Percentiles rank a stretch among this genome's conserved stretches.
Evolutionary conservation across 2,113 vertebrate genomes (phyloP).

Genomic region (Upupa epops): DNA sequence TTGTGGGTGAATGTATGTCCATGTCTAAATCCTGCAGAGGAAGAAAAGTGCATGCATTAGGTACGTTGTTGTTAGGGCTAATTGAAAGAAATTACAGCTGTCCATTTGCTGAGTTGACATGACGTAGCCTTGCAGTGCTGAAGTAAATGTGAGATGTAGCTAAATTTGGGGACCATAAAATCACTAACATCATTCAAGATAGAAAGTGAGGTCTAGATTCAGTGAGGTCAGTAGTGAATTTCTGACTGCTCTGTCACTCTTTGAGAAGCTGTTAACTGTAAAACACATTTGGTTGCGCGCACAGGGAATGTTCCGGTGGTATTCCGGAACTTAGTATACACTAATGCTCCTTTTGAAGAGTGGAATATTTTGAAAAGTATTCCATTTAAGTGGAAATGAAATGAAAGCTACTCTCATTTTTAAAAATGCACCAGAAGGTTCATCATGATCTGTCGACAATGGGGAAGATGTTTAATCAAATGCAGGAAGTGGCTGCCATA

Average conservation of each 20-base stretch:
- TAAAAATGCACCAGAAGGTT: fast-evolving
- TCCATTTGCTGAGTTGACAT: neutral
- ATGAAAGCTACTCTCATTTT: neutral
- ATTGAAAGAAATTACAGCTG: neutral
- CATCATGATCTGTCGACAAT: neutral
- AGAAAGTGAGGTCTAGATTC: neutral
- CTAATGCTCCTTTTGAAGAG: neutral
- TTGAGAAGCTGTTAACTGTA: neutral
- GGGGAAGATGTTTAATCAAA: neutral
- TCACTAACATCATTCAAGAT: neutral
- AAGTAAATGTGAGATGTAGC: neutral
- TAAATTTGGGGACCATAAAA: neutral
- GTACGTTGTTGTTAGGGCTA: fast-evolving
- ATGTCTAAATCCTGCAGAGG: neutral
- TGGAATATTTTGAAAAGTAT: neutral
- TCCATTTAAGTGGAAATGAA: neutral
- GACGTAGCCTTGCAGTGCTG: neutral
- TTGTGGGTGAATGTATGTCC: neutral
- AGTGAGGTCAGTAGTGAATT: neutral
- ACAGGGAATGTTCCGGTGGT: neutral
- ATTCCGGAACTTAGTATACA: neutral
- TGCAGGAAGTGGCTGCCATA: neutral
- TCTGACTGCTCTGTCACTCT: neutral
- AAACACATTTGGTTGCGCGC: neutral
- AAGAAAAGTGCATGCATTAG: neutral